Percentiles rank a stretch among this genome's conserved stretches.
Conservation (phyloP, 2,888 invertebrate species). For the Capitulum mitella region DNA sequence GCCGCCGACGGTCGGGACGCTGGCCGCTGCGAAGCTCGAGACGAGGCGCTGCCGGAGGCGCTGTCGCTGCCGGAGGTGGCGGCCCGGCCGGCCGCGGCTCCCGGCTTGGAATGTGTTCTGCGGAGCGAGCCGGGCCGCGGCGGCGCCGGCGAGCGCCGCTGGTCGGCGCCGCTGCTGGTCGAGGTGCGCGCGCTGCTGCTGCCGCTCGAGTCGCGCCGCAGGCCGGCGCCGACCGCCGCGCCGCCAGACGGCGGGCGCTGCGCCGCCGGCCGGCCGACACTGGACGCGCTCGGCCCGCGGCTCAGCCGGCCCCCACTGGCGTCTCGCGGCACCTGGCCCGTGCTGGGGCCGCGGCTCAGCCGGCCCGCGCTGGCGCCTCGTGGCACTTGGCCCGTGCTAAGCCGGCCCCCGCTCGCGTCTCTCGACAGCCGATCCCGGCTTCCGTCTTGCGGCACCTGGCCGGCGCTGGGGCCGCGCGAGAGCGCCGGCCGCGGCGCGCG, state of each 20-base stretch:
- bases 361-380: too few relatives aligned
- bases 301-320: not conserved
- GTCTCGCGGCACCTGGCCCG: not conserved
- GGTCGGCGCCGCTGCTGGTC: not conserved
- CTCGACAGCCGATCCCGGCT: not conserved
- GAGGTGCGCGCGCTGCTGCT: not conserved
- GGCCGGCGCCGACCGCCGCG: not conserved
- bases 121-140: not conserved
- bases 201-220: not conserved
- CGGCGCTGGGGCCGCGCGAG: not conserved
- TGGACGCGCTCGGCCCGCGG: not conserved
- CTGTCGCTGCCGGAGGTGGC: not conserved
- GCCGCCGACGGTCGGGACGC: not conserved
- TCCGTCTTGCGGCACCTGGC: not conserved
- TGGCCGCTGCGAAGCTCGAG: too few relatives aligned
- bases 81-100: not conserved
- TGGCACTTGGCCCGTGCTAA: too few relatives aligned
- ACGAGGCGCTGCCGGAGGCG: not conserved
- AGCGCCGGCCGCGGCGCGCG: too few relatives aligned
- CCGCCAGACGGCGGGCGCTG: not conserved
- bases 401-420: not conserved
- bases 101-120: not conserved
- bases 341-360: too few relatives aligned
- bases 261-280: not conserved
- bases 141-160: not conserved